phyloP scores from a whole-genome alignment of 2,797 vertebrate genomes.

The Enteromius radiatus region DNA sequence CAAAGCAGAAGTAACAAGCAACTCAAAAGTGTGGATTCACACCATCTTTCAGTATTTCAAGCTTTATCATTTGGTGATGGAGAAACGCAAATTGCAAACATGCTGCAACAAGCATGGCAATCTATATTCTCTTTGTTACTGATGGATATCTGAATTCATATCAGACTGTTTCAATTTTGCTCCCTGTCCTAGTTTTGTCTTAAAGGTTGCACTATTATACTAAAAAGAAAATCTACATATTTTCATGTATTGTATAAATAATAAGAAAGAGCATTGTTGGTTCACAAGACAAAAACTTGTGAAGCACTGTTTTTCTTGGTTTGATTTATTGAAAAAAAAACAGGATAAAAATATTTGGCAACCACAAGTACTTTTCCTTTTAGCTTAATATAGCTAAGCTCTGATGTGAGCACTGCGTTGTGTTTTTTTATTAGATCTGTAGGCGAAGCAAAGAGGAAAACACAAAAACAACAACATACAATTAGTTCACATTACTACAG shows the following conservation, averaged over 20 bases:
- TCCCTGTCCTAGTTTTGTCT: background rate
- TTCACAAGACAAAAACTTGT: slow-evolving; percentile 14
- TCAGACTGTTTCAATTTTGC: background rate
- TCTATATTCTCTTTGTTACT: background rate
- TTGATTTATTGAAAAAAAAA: background rate
- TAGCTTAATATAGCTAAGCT: background rate
- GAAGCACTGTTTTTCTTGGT: slow-evolving; percentile 7
- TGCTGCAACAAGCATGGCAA: slow-evolving; percentile 1
- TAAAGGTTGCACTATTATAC: background rate
- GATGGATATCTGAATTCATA: background rate
- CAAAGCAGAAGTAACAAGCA: background rate
- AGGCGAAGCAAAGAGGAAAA: slow-evolving; percentile 52
- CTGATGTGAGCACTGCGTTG: slow-evolving; percentile 12
- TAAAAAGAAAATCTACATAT: background rate
- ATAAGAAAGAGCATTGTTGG: background rate
- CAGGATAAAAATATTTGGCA: slow-evolving; percentile 23
- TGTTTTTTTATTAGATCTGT: background rate
- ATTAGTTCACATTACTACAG: slow-evolving; percentile 64
- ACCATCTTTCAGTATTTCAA: background rate
- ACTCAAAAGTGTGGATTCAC: background rate
- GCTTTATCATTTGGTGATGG: slow-evolving; percentile 2
- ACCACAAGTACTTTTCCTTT: slow-evolving; percentile 22
- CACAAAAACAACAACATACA: slow-evolving; percentile 48
- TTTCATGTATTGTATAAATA: background rate
- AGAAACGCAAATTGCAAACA: slow-evolving; percentile 12